Evolutionary conservation across 2,888 invertebrate genomes (phyloP).

Genomic region (Acrobasis consociella): DNA sequence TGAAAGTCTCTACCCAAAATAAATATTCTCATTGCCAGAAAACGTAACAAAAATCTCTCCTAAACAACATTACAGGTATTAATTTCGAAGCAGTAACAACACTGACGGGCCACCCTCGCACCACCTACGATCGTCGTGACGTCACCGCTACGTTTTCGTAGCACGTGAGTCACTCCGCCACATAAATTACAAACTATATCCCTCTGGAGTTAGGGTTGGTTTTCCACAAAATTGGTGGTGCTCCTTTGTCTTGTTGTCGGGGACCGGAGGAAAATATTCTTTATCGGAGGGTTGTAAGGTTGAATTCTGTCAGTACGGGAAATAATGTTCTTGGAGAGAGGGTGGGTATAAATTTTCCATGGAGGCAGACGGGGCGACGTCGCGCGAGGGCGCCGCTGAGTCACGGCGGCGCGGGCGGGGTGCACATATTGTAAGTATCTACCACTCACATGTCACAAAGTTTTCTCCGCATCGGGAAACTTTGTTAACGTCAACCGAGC

Average conservation of each 20-base stretch:
- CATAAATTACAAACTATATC: slow-evolving; percentile 80
- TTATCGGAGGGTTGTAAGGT: slow-evolving; percentile 53
- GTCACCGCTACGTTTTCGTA: slow-evolving; percentile 70
- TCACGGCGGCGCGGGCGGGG: slow-evolving; percentile 62
- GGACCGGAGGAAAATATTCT: slow-evolving; percentile 48
- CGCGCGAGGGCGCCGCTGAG: slow-evolving; percentile 81
- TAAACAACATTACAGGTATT: slow-evolving; percentile 24
- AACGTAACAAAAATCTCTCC: slow-evolving; percentile 6
- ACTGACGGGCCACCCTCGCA: slow-evolving; percentile 37
- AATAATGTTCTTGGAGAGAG: slow-evolving; percentile 75
- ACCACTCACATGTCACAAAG: slow-evolving; percentile 82
- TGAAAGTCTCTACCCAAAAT: background rate
- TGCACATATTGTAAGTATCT: slow-evolving; percentile 79
- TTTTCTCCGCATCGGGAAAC: slow-evolving; percentile 81
- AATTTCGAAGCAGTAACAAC: slow-evolving; percentile 34
- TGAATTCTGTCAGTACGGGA: slow-evolving; percentile 46
- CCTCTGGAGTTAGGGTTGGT: slow-evolving; percentile 78
- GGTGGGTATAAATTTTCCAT: slow-evolving; percentile 82
- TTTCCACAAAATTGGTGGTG: slow-evolving; percentile 73
- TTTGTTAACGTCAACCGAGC: slow-evolving; percentile 82
- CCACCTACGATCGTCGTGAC: slow-evolving; percentile 58
- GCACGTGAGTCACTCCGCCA: slow-evolving; percentile 71
- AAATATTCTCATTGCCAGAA: background rate
- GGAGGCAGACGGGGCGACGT: slow-evolving; percentile 82
- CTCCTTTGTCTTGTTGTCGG: slow-evolving; percentile 71